These are phyloP conservation scores for Calosoma granatense DNA, from an alignment of 1,140 invertebrate genomes.

Conservation along the genomic window DNA sequence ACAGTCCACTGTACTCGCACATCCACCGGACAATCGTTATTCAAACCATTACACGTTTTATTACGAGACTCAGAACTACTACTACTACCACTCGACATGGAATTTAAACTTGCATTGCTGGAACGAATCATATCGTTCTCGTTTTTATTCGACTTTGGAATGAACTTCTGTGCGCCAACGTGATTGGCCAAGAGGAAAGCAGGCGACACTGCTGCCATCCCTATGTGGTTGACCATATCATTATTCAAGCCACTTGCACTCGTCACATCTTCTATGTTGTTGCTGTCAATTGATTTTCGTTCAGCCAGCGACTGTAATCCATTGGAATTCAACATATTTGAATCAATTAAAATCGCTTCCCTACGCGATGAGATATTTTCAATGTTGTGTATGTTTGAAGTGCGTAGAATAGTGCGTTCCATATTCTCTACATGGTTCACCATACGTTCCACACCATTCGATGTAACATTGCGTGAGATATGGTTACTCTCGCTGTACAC, in stretches of 20 bases:
- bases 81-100: conserved; percentile 30
- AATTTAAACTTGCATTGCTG: conserved; percentile 33
- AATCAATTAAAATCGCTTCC: conserved; percentile 12
- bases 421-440: conserved; percentile 8
- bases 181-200: conserved; percentile 31
- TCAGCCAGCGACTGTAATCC: background rate
- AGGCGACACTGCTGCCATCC: conserved; percentile 19
- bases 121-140: background rate
- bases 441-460: background rate
- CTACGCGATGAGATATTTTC: conserved; percentile 2
- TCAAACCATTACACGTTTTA: conserved; percentile 21
- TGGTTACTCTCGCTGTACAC: background rate
- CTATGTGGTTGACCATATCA: conserved; percentile 20
- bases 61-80: conserved; percentile 29
- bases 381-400: background rate
- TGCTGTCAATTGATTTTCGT: background rate
- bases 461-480: background rate
- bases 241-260: conserved; percentile 20
- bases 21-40: conserved; percentile 13
- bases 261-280: conserved; percentile 20
- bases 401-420: background rate
- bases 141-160: background rate
- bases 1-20: conserved; percentile 18
- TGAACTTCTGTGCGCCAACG: conserved; percentile 22
- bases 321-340: conserved; percentile 13